A percentile compares a stretch with the other conserved stretches of the same genome.
phyloP scores from a whole-genome alignment of 2,797 vertebrate genomes.

The Cryptoprocta ferox region DNA sequence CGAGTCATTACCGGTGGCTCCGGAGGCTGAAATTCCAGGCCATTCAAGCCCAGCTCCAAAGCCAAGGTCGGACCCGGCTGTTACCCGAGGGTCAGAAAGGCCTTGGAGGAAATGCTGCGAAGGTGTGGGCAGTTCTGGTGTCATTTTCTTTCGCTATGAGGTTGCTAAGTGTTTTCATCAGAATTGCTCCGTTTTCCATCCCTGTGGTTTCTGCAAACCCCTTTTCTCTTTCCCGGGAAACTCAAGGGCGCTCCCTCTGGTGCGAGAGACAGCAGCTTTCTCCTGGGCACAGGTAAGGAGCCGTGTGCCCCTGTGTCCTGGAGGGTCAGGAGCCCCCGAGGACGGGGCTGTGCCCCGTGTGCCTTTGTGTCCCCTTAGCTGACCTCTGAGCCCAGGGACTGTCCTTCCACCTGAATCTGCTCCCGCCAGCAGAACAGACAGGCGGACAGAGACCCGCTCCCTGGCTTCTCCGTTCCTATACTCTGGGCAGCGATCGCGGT shows the following conservation, averaged over 20 bases:
- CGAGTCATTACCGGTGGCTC: rapidly evolving
- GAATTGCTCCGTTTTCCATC: rapidly evolving
- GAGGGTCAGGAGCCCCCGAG: neutral
- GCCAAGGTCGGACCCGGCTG: rapidly evolving
- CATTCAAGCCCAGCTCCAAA: rapidly evolving
- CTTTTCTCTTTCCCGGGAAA: too few species aligned
- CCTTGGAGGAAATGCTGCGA: rapidly evolving
- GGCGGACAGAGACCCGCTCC: rapidly evolving
- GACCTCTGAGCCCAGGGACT: neutral
- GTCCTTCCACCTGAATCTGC: too few species aligned
- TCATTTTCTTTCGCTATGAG: rapidly evolving
- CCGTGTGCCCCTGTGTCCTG: too few species aligned
- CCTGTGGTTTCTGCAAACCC: neutral
- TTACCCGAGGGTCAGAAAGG: rapidly evolving
- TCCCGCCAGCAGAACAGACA: too few species aligned
- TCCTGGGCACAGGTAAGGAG: neutral
- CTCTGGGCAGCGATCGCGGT: neutral
- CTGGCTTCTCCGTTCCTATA: rapidly evolving
- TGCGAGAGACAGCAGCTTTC: neutral
- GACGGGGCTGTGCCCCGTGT: neutral
- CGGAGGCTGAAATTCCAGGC: neutral
- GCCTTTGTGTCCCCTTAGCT: neutral
- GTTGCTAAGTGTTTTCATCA: rapidly evolving
- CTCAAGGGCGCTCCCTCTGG: rapidly evolving
- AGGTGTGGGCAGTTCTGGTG: rapidly evolving